Base-by-base conservation (phyloP, 23 tunicate genomes). In the Halocynthia roretzi region DNA sequence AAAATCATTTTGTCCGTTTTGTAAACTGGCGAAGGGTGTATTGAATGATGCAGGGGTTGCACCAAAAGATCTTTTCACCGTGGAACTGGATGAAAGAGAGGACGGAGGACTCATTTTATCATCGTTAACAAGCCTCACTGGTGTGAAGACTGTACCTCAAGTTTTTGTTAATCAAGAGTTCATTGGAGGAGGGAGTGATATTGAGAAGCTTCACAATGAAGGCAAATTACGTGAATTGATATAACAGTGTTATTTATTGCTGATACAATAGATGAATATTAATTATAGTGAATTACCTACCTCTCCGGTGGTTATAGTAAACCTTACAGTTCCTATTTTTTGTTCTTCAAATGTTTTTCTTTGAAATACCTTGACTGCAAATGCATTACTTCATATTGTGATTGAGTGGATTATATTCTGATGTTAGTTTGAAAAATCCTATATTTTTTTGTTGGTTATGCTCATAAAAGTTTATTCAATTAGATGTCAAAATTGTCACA, bases 1-100 rank as follows among this genome's bases (percentile, higher is more conserved):
- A 8, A 88, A 88, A 83, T 88, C 95, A 7, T 88, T 61, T 52
- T 88, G 95, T 75, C 95, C 95, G 9, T 88, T 62, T 68, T 88
- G 95, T 54, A 68, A 88, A 9, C 48, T 83, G n/a, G 95, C 95
- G 9, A 88, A 88, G 61, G 54, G 75, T 56, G 95, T 79, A 49
- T 57, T 88, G n/a, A 75, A 53, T 10, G 31, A 83, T 53, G 87
- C 87, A 58, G 95, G 95, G 51, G 93, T 52, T 20, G 7, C 69
- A 1, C 44, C 44, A 31, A 31, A 31, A 31, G 61, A 82, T 6
- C 71, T 70, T 7, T 55, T 50, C 48, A 75, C 82, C 0, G 18
- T 87, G 7, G 93, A 87, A 62, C 67, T 87, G 51, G 93, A 87
- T 82, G 77, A 58, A 9, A 76, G 86, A 71, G 57, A 77, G 10